Evolutionary conservation across 2,888 invertebrate species (phyloP).

Genomic region (Nemotelus nigrinus): DNA sequence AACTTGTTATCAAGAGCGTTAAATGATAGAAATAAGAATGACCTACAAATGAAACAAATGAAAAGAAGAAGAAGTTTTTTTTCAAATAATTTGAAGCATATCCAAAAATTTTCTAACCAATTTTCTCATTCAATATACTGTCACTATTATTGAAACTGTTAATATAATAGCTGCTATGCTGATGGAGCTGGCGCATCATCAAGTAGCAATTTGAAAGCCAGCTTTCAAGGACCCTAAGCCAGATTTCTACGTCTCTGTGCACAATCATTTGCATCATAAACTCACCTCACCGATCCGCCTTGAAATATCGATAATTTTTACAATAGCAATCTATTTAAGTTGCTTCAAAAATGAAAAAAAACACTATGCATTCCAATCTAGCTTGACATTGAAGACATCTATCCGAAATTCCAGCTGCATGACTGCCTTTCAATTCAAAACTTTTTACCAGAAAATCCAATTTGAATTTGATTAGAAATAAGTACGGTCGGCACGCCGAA

Average conservation of each 20-base stretch:
- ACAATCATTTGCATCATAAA: neutral
- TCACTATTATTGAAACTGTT: too few relatives aligned
- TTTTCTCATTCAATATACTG: too few relatives aligned
- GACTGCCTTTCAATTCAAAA: slow-evolving; percentile 27
- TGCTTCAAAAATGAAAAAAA: neutral
- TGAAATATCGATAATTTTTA: neutral
- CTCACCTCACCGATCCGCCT: neutral
- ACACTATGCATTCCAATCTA: neutral
- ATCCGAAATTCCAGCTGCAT: neutral
- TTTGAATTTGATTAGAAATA: slow-evolving; percentile 32
- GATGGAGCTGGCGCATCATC: too few relatives aligned
- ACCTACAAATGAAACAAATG: too few relatives aligned
- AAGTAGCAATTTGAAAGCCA: too few relatives aligned
- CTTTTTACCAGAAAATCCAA: slow-evolving; percentile 26
- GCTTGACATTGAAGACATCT: slow-evolving; percentile 25
- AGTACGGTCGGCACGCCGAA: slow-evolving; percentile 26
- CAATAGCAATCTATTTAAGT: neutral
- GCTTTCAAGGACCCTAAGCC: too few relatives aligned
- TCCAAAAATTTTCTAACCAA: too few relatives aligned
- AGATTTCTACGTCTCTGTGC: neutral
- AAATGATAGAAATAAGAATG: too few relatives aligned
- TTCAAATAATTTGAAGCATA: too few relatives aligned
- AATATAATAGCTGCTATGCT: too few relatives aligned
- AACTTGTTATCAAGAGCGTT: too few relatives aligned
- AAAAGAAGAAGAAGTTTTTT: too few relatives aligned